phyloP scores from a whole-genome alignment of 2,113 vertebrate species.

The Apaloderma vittatum region DNA sequence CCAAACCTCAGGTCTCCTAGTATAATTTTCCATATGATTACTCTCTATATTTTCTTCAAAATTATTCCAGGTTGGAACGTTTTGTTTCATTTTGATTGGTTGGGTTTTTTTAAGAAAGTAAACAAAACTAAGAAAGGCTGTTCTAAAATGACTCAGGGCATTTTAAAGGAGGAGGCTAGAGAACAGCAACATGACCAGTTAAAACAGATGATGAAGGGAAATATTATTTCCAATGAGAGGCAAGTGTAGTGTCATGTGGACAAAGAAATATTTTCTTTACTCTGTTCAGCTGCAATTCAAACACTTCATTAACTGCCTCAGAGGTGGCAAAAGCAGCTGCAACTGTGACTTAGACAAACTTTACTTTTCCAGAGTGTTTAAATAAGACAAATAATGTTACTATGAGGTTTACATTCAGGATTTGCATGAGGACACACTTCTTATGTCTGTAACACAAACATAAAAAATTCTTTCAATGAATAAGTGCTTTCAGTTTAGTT shows the following conservation, averaged over 20 bases:
- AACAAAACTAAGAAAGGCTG: background rate
- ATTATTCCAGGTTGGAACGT: background rate
- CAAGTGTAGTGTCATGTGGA: background rate
- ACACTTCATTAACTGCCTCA: background rate
- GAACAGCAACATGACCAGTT: background rate
- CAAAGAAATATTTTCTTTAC: background rate
- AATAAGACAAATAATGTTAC: background rate
- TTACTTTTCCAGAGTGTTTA: background rate
- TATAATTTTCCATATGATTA: background rate
- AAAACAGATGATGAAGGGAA: background rate
- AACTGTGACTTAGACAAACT: background rate
- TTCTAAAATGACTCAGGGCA: background rate
- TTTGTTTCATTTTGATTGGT: background rate
- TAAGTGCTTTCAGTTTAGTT: background rate
- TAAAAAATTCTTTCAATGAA: background rate
- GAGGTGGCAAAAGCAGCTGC: background rate
- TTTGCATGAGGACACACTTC: background rate
- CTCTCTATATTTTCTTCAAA: background rate
- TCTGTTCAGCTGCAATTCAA: background rate
- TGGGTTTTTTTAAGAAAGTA: background rate
- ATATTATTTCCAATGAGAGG: background rate
- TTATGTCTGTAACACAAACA: background rate
- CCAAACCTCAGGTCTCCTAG: background rate
- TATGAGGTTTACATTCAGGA: background rate
- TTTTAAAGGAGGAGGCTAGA: background rate